Percentiles rank a stretch among this genome's conserved stretches.
Evolutionary conservation across 1,140 invertebrate genomes (phyloP).

Genomic region (Ptiloglossa arizonensis): DNA sequence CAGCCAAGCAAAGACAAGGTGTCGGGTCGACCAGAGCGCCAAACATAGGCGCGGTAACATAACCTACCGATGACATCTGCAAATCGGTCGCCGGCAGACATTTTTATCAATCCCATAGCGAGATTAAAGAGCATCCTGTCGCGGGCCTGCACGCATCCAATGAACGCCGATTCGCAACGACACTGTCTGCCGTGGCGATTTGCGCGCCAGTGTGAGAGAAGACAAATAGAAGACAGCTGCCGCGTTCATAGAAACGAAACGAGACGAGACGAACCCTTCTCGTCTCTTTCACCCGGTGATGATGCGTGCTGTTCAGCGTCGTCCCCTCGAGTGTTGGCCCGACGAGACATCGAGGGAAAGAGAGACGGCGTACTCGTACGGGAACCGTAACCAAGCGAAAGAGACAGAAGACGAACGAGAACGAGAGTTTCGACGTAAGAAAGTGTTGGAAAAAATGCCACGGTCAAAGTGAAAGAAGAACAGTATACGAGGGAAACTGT

Average conservation of each 20-base stretch:
- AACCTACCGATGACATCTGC: conserved; percentile 16
- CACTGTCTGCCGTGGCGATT: background rate
- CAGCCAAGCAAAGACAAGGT: background rate
- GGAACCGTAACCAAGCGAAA: conserved; percentile 4
- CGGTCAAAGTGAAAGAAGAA: background rate
- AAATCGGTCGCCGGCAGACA: conserved; percentile 28
- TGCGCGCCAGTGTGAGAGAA: conserved; percentile 32
- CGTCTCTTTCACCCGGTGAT: conserved; percentile 39
- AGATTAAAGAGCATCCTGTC: conserved; percentile 46
- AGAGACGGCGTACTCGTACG: background rate
- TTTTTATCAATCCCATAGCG: conserved; percentile 31
- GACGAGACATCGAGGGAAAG: background rate
- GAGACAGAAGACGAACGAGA: background rate
- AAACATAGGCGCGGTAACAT: conserved; percentile 1
- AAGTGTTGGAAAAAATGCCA: background rate
- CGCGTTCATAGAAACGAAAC: conserved; percentile 33
- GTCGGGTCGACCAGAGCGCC: background rate
- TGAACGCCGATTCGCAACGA: conserved; percentile 4
- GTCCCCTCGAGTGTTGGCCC: conserved; percentile 2
- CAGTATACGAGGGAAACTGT: background rate
- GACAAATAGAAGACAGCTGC: conserved; percentile 54
- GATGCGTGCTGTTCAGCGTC: conserved; percentile 24
- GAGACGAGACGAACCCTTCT: conserved; percentile 24
- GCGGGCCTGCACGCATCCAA: background rate
- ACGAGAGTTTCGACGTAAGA: background rate